phyloP scores from a whole-genome alignment of 1,140 invertebrate genomes.

The Rhagoletis zephyria region DNA sequence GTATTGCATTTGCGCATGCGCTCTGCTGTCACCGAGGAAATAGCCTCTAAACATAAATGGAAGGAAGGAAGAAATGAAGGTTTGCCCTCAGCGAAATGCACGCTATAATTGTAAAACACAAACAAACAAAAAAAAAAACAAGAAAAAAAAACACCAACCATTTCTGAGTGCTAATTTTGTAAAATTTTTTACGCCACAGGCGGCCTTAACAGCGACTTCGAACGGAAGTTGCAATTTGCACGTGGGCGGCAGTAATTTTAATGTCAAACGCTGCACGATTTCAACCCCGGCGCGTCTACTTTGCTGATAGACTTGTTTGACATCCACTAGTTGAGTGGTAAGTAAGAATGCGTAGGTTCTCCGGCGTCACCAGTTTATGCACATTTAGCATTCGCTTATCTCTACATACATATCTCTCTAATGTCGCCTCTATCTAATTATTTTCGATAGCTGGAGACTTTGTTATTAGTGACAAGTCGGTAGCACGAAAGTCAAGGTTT shows the following conservation, averaged over 20 bases:
- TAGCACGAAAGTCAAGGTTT: constrained; percentile 30
- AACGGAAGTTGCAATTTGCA: constrained; percentile 40
- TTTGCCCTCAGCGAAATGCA: not conserved
- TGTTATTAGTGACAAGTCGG: not conserved
- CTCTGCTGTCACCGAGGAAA: not conserved
- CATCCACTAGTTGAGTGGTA: not conserved
- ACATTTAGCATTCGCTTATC: constrained; percentile 15
- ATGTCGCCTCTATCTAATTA: constrained; percentile 30
- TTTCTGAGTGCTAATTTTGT: constrained; percentile 28
- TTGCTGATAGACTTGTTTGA: not conserved
- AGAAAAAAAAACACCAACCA: not conserved
- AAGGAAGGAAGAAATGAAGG: not conserved
- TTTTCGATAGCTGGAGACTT: constrained; percentile 24
- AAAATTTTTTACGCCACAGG: constrained; percentile 29
- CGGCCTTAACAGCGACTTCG: not conserved
- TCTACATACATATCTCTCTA: not conserved
- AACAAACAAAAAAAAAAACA: not conserved
- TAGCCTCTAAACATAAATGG: not conserved
- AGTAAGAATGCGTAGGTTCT: not conserved
- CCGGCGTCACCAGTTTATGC: not conserved
- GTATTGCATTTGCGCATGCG: not conserved
- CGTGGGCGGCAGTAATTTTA: constrained; percentile 4
- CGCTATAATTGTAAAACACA: not conserved
- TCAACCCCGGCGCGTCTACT: not conserved
- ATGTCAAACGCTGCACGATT: not conserved